These are phyloP conservation scores for Eubasilissa splendida DNA, from an alignment of 2,888 invertebrate genomes.

Conservation along the genomic window DNA sequence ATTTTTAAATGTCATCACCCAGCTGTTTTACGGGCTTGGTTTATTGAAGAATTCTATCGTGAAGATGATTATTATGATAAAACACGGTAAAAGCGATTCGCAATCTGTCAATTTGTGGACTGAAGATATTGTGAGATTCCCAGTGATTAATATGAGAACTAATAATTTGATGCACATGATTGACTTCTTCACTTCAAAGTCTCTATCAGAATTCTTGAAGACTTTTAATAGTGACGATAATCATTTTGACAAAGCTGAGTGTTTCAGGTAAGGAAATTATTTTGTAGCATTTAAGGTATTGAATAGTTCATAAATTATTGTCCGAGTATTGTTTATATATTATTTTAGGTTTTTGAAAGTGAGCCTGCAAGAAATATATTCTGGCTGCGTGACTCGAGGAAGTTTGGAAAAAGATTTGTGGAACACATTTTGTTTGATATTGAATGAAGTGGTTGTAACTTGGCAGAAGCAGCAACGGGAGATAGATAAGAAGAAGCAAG, in stretches of 20 bases:
- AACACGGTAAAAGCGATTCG: constrained; percentile 57
- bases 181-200: constrained; percentile 67
- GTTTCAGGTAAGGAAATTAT: constrained; percentile 67
- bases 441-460: constrained; percentile 76
- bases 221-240: constrained; percentile 49
- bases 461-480: constrained; percentile 86
- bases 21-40: constrained; percentile 78
- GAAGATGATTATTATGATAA: constrained; percentile 66
- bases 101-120: constrained; percentile 62
- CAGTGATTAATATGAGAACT: constrained; percentile 63
- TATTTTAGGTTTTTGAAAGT: constrained; percentile 76
- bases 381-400: constrained; percentile 74
- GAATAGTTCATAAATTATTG: constrained; percentile 42
- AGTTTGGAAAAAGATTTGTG: constrained; percentile 68
- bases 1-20: constrained; percentile 78
- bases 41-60: constrained; percentile 72
- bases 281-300: background rate
- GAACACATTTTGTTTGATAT: constrained; percentile 70
- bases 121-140: constrained; percentile 72
- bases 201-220: constrained; percentile 64
- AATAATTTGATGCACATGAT: constrained; percentile 65
- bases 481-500: constrained; percentile 77
- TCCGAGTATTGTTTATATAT: constrained; percentile 41
- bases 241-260: constrained; percentile 65
- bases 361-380: constrained; percentile 79